Evolutionary conservation across 2,113 vertebrate species (phyloP), one percentile per base, ranked within the genome.

Genomic region (Pollimyrus isidori): DNA sequence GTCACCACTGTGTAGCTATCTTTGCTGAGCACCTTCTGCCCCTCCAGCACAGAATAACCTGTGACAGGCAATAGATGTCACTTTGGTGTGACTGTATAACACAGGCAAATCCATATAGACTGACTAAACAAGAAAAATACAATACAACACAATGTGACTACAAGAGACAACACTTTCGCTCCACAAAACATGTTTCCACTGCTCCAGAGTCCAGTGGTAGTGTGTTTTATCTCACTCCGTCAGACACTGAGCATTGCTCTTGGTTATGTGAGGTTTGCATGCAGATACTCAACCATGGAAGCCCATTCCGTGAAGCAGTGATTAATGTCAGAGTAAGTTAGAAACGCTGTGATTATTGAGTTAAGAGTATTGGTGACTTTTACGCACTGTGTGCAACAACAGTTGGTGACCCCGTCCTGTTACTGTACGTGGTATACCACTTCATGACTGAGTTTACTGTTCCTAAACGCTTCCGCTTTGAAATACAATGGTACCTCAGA

Each of bases 21-120:
- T 45, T 3, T 90, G 76, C 93, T 95, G 90, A 98, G 94, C 87
- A 99, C 76, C 7, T 94, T 96, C 1, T 89, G 94, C 89, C 96
- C 95, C 88, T 97, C 94, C 42, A 96, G 92, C 10, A 96, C 93
- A 0, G 97, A 94, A 91, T 99, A 99, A 73, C 98, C 98, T 99
- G 94, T 9, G 26, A 26, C 9, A 35, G 62, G n/a, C 35, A 30
- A 50, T 0, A 86, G 84, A 2, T 42, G 26, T 56, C 39, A 52
- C 30, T 19, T 35, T 53, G 50, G 13, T 53, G 85, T 87, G 26
- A 39, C 85, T 21, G 26, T 7, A 19, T 13, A 19, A 53, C 85
- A 39, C 39, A 46, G 15, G 49, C 85, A 35, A 23, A 7, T 48
- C 13, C 23, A 87, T 19, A 84, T 19, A 23, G 13, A 35, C 11